Percentiles rank a stretch among this genome's conserved stretches.
phyloP scores from a whole-genome alignment of 2,888 invertebrate genomes.

The Lysandra bellargus region DNA sequence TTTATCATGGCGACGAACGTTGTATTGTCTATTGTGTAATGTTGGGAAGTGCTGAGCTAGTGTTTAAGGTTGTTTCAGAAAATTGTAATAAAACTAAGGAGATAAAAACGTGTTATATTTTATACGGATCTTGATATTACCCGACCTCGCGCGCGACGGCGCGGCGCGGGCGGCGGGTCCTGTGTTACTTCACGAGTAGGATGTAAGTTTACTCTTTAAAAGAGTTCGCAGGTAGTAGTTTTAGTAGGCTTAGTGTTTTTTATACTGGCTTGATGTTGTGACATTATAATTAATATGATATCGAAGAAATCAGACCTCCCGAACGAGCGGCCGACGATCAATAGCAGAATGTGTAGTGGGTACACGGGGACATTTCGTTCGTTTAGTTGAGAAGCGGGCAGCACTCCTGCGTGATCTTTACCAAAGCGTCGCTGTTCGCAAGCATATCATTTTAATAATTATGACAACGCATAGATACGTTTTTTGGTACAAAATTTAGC shows the following conservation, averaged over 20 bases:
- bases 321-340: constrained; percentile 69
- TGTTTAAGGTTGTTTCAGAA: constrained; percentile 77
- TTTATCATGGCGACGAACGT: constrained; percentile 73
- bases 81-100: constrained; percentile 76
- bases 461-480: constrained; percentile 70
- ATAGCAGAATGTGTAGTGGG: constrained; percentile 77
- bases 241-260: constrained; percentile 81
- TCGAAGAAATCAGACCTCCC: constrained; percentile 63
- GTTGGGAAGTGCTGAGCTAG: constrained; percentile 67
- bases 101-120: constrained; percentile 74
- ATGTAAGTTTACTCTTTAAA: constrained; percentile 78
- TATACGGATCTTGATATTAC: constrained; percentile 70
- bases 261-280: constrained; percentile 82
- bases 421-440: constrained; percentile 78
- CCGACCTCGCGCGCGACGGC: constrained; percentile 42
- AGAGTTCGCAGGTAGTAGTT: constrained; percentile 80
- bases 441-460: constrained; percentile 73
- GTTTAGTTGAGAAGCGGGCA: constrained; percentile 60
- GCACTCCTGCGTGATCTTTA: constrained; percentile 65
- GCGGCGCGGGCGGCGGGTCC: constrained; percentile 48
- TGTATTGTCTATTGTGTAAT: constrained; percentile 76
- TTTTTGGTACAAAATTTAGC: constrained; percentile 75
- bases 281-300: constrained; percentile 75
- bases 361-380: constrained; percentile 51
- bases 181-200: constrained; percentile 77